These are phyloP conservation scores for Rambutsinella grinnellia DNA, from an alignment of 2,888 invertebrate species.

Conservation along the genomic window DNA sequence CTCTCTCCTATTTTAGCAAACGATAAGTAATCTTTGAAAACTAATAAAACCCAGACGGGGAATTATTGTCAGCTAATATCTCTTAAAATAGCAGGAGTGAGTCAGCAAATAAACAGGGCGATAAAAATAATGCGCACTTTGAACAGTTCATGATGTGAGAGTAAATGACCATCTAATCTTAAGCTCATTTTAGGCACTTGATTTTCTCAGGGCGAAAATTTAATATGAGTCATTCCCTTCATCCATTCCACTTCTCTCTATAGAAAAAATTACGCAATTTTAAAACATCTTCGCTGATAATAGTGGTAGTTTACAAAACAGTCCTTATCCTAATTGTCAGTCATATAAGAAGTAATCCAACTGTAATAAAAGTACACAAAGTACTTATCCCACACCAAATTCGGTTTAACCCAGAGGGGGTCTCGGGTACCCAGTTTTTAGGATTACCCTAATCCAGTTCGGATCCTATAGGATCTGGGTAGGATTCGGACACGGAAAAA, in stretches of 20 bases:
- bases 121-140: not conserved
- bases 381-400: no score
- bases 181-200: not conserved
- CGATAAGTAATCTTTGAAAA: not conserved
- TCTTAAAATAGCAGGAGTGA: conserved; percentile 3
- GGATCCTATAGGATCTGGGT: no score
- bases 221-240: not conserved
- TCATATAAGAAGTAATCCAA: not conserved
- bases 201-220: not conserved
- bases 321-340: not conserved
- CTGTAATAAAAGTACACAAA: not conserved
- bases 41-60: not conserved
- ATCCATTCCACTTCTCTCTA: not conserved
- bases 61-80: not conserved
- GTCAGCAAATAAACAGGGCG: conserved; percentile 3
- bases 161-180: not conserved
- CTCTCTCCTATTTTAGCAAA: not conserved
- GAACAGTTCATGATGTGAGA: not conserved
- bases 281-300: not conserved
- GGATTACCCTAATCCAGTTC: no score
- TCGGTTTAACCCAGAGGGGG: no score
- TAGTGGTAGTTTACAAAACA: not conserved
- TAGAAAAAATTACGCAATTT: not conserved
- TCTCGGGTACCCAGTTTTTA: no score
- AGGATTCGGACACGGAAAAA: no score